phyloP scores from a whole-genome alignment of 2,797 vertebrate species.

The Fratercula arctica region DNA sequence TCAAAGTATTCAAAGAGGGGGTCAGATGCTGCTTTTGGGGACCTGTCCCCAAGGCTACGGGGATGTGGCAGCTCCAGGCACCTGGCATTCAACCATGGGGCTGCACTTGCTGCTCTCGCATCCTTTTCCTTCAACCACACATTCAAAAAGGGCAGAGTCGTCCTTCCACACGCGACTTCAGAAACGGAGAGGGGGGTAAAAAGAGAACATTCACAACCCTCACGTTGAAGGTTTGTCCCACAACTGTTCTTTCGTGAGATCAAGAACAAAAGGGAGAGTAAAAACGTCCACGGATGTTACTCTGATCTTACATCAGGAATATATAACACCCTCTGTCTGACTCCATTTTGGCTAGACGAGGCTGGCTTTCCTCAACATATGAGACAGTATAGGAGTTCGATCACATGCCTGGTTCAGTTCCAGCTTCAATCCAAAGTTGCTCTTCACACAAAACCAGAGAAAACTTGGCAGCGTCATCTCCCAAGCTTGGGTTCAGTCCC shows the following conservation, averaged over 20 bases:
- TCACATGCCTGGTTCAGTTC: conserved; percentile 40
- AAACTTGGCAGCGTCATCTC: conserved; percentile 56
- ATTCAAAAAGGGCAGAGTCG: not conserved
- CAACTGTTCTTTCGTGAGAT: not conserved
- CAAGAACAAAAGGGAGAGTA: not conserved
- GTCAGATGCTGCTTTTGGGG: not conserved
- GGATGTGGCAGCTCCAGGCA: not conserved
- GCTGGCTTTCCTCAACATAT: not conserved
- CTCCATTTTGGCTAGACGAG: conserved; percentile 10
- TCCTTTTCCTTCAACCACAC: not conserved
- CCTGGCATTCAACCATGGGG: not conserved
- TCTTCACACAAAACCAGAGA: conserved; percentile 58
- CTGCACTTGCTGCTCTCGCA: not conserved
- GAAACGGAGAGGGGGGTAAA: not conserved
- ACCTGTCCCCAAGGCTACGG: not conserved
- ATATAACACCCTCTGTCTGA: not conserved
- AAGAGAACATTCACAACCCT: not conserved
- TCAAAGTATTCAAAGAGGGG: not conserved
- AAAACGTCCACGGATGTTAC: not conserved
- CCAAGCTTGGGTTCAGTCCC: conserved; percentile 39
- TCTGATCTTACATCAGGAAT: not conserved
- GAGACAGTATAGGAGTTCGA: conserved; percentile 8
- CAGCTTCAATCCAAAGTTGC: conserved; percentile 51
- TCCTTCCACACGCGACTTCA: not conserved
- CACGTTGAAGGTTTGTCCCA: not conserved